These are phyloP conservation scores for Salpingus planirostris DNA, from an alignment of 2,888 invertebrate species.

Conservation along the genomic window DNA sequence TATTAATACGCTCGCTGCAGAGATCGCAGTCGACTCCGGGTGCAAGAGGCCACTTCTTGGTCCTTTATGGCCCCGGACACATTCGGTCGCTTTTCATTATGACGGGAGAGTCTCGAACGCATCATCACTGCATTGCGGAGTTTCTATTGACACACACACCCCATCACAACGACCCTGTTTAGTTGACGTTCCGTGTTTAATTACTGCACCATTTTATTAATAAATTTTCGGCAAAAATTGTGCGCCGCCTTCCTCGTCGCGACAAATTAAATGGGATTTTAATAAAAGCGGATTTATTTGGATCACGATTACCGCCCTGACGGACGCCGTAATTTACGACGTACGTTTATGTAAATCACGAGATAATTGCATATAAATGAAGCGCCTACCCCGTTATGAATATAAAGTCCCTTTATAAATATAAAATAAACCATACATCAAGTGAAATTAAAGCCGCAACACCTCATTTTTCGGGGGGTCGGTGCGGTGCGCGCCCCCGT, in stretches of 20 bases:
- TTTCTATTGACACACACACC: no score
- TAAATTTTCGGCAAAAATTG: no score
- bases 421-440: conserved; percentile 21
- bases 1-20: conserved; percentile 5
- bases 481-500: conserved; percentile 10
- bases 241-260: not conserved
- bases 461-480: conserved; percentile 21
- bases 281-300: conserved; percentile 20
- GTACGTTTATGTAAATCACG: conserved; percentile 21
- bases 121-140: no score
- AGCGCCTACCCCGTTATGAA: conserved; percentile 18
- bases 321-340: conserved; percentile 20
- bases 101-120: no score
- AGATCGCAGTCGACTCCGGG: no score
- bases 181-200: no score
- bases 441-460: conserved; percentile 19
- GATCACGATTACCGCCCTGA: conserved; percentile 21
- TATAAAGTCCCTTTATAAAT: conserved; percentile 20
- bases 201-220: no score
- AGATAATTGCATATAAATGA: conserved; percentile 23
- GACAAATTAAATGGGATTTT: conserved; percentile 6
- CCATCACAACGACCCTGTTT: no score
- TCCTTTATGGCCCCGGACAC: no score
- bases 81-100: no score
- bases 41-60: no score